phyloP scores from a whole-genome alignment of 2,797 vertebrate species.

The Poeciliopsis turneri region DNA sequence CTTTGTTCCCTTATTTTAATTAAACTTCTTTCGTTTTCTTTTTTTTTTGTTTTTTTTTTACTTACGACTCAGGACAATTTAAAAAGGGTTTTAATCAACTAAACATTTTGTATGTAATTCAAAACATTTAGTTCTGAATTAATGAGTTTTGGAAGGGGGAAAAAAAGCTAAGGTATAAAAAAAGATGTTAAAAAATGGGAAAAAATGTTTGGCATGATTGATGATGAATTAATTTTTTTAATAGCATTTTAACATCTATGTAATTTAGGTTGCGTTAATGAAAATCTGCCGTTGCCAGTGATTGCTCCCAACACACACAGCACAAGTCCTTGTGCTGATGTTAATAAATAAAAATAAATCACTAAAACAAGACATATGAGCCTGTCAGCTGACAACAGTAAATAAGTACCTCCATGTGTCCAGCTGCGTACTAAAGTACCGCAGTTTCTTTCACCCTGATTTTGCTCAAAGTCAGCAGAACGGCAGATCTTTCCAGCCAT shows the following conservation, averaged over 20 bases:
- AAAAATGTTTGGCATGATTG: not conserved
- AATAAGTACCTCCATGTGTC: constrained; percentile 65
- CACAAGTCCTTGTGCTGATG: constrained; percentile 50
- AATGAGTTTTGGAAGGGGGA: not conserved
- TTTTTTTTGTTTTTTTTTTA: not conserved
- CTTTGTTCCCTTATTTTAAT: not conserved
- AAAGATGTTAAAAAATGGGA: not conserved
- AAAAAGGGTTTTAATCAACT: not conserved
- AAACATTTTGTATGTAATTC: constrained; percentile 1
- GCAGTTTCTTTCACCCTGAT: constrained; percentile 57
- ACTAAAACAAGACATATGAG: constrained; percentile 53
- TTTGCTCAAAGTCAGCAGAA: constrained; percentile 69
- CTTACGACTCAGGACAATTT: not conserved
- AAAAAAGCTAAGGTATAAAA: not conserved
- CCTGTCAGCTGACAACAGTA: constrained; percentile 63
- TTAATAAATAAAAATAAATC: constrained; percentile 59
- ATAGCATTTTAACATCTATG: not conserved
- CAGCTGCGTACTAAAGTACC: constrained; percentile 51
- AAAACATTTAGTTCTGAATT: not conserved
- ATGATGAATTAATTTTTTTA: not conserved
- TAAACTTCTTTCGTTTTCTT: not conserved
- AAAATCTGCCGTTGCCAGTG: constrained; percentile 11
- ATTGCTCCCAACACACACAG: constrained; percentile 16
- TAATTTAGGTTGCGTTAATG: constrained; percentile 11
- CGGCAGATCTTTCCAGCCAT: constrained; percentile 45